These are phyloP conservation scores for Erpobdella octoculata DNA, from an alignment of 2,888 invertebrate species.

Conservation along the genomic window DNA sequence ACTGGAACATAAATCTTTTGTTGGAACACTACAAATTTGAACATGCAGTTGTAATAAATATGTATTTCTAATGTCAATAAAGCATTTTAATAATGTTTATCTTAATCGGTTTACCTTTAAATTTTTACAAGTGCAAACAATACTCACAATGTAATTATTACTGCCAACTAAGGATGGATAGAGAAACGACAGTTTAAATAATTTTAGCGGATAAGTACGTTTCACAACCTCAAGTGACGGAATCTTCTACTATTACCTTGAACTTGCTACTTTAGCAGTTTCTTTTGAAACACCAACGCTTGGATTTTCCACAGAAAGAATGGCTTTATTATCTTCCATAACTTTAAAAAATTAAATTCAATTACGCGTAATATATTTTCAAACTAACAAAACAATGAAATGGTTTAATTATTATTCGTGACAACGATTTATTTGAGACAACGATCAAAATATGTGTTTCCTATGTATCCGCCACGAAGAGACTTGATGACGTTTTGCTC, in stretches of 20 bases:
- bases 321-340: conserved; percentile 25
- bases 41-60: background rate
- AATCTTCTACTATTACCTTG: background rate
- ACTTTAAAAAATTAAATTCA: conserved; percentile 17
- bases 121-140: too few relatives aligned
- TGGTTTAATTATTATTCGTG: background rate
- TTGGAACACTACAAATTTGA: background rate
- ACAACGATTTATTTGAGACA: conserved; percentile 59
- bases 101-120: too few relatives aligned
- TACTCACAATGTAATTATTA: too few relatives aligned
- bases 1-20: background rate
- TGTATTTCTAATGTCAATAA: background rate
- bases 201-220: too few relatives aligned
- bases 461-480: conserved; percentile 90
- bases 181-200: too few relatives aligned
- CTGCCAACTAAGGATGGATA: too few relatives aligned
- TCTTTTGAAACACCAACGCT: background rate
- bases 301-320: background rate
- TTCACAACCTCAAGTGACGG: too few relatives aligned
- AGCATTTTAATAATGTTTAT: too few relatives aligned
- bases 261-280: background rate
- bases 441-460: conserved; percentile 85
- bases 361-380: background rate
- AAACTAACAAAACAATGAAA: conserved; percentile 5
- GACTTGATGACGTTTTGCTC: conserved; percentile 92